Percentiles rank a stretch among this genome's conserved stretches.
Evolutionary conservation across 2,888 invertebrate species (phyloP).

Genomic region (Malthinus seriepunctatus): DNA sequence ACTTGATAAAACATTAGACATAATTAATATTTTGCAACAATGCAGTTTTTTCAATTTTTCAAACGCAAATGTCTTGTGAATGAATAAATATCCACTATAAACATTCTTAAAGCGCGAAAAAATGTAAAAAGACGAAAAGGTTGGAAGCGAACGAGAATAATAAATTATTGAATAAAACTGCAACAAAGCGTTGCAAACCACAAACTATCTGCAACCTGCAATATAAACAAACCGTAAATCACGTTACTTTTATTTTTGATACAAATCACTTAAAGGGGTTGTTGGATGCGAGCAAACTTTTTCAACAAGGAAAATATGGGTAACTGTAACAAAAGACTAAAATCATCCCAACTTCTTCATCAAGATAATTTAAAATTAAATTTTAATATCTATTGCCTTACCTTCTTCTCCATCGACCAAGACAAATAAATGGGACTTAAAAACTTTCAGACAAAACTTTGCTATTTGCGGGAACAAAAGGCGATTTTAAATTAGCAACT

Average conservation of each 20-base stretch:
- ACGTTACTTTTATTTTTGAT: conserved; percentile 16
- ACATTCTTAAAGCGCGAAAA: neutral
- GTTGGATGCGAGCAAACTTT: too few relatives aligned
- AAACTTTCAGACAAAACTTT: conserved; percentile 40
- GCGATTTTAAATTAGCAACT: conserved; percentile 46
- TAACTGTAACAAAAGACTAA: too few relatives aligned
- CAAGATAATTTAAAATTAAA: conserved; percentile 42
- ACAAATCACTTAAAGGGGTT: conserved; percentile 15
- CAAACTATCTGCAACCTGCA: conserved; percentile 28
- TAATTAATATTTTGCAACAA: too few relatives aligned
- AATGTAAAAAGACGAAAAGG: conserved; percentile 1
- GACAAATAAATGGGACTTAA: conserved; percentile 42
- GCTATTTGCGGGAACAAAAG: conserved; percentile 43
- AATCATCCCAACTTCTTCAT: conserved; percentile 18
- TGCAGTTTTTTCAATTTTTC: too few relatives aligned
- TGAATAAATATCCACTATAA: conserved; percentile 10
- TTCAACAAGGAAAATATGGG: too few relatives aligned
- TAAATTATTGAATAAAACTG: conserved; percentile 30
- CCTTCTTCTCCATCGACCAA: conserved; percentile 16
- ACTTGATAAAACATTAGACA: too few relatives aligned
- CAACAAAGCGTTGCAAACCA: conserved; percentile 28
- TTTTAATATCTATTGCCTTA: conserved; percentile 44
- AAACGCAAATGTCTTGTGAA: conserved; percentile 8
- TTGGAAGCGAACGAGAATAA: conserved; percentile 15
- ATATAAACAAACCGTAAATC: conserved; percentile 15